These are phyloP conservation scores for Mirza zaza DNA, from an alignment of 2,113 vertebrate genomes.

Conservation along the genomic window DNA sequence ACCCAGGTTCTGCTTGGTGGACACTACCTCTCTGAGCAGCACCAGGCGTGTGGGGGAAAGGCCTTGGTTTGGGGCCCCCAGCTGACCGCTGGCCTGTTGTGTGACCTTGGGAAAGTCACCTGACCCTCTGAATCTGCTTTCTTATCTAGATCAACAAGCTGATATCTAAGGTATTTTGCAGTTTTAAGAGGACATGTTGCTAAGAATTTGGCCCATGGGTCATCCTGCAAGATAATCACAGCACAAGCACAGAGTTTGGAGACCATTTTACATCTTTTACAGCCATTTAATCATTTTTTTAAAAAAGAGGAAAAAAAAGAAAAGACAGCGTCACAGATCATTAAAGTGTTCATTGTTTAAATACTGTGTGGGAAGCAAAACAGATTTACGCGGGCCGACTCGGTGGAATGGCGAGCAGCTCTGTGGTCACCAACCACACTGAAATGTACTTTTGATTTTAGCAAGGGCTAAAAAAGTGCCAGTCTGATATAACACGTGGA, in stretches of 20 bases:
- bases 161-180: conserved; percentile 13
- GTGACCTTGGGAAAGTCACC: background rate
- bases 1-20: background rate
- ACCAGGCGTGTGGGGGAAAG: fast-evolving
- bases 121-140: background rate
- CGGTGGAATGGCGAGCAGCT: background rate
- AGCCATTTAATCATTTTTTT: background rate
- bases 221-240: background rate
- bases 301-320: background rate
- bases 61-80: background rate
- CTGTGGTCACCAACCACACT: background rate
- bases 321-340: background rate
- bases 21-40: background rate
- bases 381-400: background rate
- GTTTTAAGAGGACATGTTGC: background rate
- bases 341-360: background rate
- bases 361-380: background rate
- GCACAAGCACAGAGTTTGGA: background rate
- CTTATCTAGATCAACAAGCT: conserved; percentile 29
- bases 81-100: background rate
- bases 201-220: conserved; percentile 39
- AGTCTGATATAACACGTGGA: background rate
- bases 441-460: conserved; percentile 3
- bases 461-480: background rate
- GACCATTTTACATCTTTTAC: background rate